Evolutionary conservation across 1,140 invertebrate species (phyloP).

Genomic region (Aethina tumida): DNA sequence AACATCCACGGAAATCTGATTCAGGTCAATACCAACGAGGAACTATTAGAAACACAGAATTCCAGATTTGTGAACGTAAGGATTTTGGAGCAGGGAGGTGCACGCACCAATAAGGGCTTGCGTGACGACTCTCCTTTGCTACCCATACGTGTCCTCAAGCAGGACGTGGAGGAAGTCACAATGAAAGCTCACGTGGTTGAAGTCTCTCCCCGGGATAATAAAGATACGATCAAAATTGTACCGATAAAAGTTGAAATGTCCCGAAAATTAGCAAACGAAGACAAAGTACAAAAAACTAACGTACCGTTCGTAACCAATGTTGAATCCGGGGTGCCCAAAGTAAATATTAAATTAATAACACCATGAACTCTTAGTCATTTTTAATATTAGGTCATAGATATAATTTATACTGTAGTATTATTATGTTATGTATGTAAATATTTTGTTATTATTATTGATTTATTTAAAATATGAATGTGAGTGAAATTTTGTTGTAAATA

Average conservation of each 20-base stretch:
- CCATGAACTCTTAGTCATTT: conserved; percentile 7
- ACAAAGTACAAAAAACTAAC: conserved; percentile 3
- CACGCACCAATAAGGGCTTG: conserved; percentile 6
- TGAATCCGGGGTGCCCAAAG: conserved; percentile 10
- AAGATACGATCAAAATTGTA: conserved; percentile 30
- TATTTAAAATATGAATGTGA: conserved; percentile 12
- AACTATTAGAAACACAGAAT: conserved; percentile 28
- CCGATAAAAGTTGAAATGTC: conserved; percentile 30
- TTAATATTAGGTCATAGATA: conserved; percentile 8
- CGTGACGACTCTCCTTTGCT: conserved; percentile 13
- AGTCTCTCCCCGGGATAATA: conserved; percentile 22
- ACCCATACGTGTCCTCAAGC: conserved; percentile 21
- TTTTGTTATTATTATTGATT: conserved; percentile 14
- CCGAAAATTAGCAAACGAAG: conserved; percentile 12
- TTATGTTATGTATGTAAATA: conserved; percentile 15
- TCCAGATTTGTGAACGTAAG: conserved; percentile 30
- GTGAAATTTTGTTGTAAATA: conserved; percentile 18
- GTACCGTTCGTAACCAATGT: conserved; percentile 5
- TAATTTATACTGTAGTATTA: conserved; percentile 12
- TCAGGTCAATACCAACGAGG: conserved; percentile 18
- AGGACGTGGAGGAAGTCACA: conserved; percentile 24
- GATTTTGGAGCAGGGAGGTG: conserved; percentile 20
- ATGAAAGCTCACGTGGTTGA: conserved; percentile 30
- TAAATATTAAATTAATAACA: conserved; percentile 13
- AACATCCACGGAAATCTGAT: conserved; percentile 9